Conservation (phyloP, 2,797 vertebrate species). For the Lepilemur septentrionalis region DNA sequence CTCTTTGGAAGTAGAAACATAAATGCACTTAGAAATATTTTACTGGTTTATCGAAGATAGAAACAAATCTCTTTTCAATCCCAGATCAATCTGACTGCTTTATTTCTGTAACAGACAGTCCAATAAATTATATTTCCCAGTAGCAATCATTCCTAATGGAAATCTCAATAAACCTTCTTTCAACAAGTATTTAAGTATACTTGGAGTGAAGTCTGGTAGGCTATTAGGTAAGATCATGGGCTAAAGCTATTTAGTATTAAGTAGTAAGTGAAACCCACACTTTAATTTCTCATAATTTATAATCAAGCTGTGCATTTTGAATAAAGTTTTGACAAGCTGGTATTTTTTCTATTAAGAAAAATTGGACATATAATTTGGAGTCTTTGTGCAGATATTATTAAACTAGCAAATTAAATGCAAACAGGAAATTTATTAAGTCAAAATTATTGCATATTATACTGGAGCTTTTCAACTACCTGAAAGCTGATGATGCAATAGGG, state of each 20-base stretch:
- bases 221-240: neutral
- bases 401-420: constrained; percentile 45
- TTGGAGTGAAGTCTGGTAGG: constrained; percentile 40
- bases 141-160: neutral
- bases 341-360: constrained; percentile 46
- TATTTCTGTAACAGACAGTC: neutral
- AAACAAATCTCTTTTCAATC: constrained; percentile 27
- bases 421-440: constrained; percentile 34
- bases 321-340: constrained; percentile 26
- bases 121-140: constrained; percentile 51
- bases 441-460: neutral
- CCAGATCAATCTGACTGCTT: neutral
- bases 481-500: neutral
- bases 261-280: constrained; percentile 22
- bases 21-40: constrained; percentile 45
- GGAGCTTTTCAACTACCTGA: neutral
- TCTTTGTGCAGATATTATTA: neutral
- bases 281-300: constrained; percentile 37
- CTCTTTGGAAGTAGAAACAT: neutral
- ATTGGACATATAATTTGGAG: neutral
- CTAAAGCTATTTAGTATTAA: constrained; percentile 22
- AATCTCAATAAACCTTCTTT: constrained; percentile 46
- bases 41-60: neutral
- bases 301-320: neutral
- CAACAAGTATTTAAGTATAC: constrained; percentile 34